phyloP scores from a whole-genome alignment of 2,888 invertebrate genomes.

The Phortica okadai region DNA sequence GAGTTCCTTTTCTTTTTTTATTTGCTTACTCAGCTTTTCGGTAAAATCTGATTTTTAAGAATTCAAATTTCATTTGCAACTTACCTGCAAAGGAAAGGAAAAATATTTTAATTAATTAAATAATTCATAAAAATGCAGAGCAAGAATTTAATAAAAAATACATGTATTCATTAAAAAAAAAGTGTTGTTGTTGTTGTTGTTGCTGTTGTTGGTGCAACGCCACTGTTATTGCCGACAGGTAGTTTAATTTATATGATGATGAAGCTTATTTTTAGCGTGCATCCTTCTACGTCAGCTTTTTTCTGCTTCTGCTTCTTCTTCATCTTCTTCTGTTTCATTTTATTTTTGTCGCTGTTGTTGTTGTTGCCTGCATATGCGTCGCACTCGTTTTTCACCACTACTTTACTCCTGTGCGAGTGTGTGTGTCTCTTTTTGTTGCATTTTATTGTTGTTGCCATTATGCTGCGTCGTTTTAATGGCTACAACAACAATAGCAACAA shows the following conservation, averaged over 20 bases:
- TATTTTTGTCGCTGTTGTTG: conserved; percentile 40
- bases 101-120: conserved; percentile 48
- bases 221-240: conserved; percentile 63
- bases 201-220: conserved; percentile 37
- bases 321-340: conserved; percentile 33
- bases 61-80: conserved; percentile 39
- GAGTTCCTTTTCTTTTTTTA: too few relatives aligned
- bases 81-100: conserved; percentile 59
- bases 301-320: conserved; percentile 26
- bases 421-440: conserved; percentile 17
- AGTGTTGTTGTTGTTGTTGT: not conserved
- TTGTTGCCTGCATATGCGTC: conserved; percentile 43
- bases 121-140: conserved; percentile 30
- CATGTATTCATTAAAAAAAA: not conserved
- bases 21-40: conserved; percentile 42
- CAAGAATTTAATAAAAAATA: not conserved
- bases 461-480: conserved; percentile 71
- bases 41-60: not conserved
- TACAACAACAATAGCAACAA: conserved; percentile 43
- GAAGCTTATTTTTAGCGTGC: conserved; percentile 44
- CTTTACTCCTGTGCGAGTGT: conserved; percentile 22
- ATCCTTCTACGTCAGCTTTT: conserved; percentile 41
- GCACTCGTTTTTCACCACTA: not conserved
- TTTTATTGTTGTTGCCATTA: conserved; percentile 62
- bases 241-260: conserved; percentile 72